Percentiles rank a stretch among this genome's conserved stretches.
Conservation (phyloP, 2,113 vertebrate genomes). For the Lethenteron camtschaticum region DNA sequence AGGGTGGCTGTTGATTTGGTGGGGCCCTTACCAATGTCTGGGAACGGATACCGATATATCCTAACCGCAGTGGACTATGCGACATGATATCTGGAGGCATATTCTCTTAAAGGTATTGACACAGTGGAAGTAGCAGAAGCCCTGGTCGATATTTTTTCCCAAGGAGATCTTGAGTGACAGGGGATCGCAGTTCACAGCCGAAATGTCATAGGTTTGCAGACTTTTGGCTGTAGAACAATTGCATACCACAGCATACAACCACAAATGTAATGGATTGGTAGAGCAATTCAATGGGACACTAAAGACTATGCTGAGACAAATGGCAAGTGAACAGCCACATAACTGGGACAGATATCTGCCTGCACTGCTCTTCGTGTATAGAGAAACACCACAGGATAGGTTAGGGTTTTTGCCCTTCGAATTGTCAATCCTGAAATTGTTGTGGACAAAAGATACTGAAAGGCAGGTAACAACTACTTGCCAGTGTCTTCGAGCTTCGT, state of each 20-base stretch:
- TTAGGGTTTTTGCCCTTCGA: conserved; percentile 10
- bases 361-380: conserved; percentile 1
- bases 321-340: background rate
- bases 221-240: background rate
- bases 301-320: conserved; percentile 7
- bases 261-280: conserved; percentile 7
- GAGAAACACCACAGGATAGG: conserved; percentile 8
- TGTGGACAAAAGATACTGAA: background rate
- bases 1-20: conserved; percentile 16
- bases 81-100: conserved; percentile 4
- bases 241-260: conserved; percentile 4
- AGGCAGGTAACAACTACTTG: too few relatives aligned
- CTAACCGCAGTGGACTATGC: conserved; percentile 8
- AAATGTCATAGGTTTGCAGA: background rate
- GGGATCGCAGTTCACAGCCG: conserved; percentile 4
- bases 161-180: conserved; percentile 6
- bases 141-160: conserved; percentile 7
- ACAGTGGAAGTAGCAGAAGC: conserved; percentile 6
- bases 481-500: too few relatives aligned
- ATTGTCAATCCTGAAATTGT: conserved; percentile 7
- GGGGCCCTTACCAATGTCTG: conserved; percentile 6
- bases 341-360: conserved; percentile 7
- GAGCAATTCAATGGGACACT: conserved; percentile 7
- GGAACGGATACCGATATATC: conserved; percentile 7
- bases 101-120: background rate